These are phyloP conservation scores for Pseudachorutes palmiensis DNA, from an alignment of 1,140 invertebrate genomes.

Conservation along the genomic window DNA sequence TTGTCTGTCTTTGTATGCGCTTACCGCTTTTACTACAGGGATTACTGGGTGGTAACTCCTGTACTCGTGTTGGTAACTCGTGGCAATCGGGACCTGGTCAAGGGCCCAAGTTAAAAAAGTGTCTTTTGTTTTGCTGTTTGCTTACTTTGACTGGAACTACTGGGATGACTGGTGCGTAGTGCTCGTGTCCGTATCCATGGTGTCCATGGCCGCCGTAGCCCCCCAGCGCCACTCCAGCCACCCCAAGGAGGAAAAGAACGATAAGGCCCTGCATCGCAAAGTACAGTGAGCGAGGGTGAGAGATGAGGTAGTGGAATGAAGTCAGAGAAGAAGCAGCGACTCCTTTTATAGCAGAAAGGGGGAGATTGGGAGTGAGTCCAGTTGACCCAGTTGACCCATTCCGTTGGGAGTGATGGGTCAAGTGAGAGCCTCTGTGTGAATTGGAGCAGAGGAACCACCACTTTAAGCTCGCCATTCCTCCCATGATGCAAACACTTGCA, in stretches of 20 bases:
- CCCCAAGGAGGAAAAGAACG: constrained; percentile 21
- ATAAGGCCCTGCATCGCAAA: constrained; percentile 28
- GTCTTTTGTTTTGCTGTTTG: background rate
- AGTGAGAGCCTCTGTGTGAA: too few species aligned
- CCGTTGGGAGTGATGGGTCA: too few species aligned
- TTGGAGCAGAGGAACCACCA: too few species aligned
- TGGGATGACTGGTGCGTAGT: constrained; percentile 31
- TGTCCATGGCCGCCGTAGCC: constrained; percentile 21
- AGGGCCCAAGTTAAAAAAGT: background rate
- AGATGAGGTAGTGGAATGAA: too few species aligned
- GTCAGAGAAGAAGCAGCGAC: too few species aligned
- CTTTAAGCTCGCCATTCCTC: too few species aligned
- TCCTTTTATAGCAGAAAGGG: too few species aligned
- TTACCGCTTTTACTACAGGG: constrained; percentile 32
- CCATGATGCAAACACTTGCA: too few species aligned
- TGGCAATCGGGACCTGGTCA: constrained; percentile 33
- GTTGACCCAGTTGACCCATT: too few species aligned
- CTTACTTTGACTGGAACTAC: constrained; percentile 26
- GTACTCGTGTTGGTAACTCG: constrained; percentile 35
- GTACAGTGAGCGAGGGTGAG: too few species aligned
- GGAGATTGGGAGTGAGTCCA: too few species aligned
- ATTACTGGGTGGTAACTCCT: constrained; percentile 36
- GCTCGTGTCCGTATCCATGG: constrained; percentile 26
- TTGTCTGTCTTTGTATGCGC: too few species aligned
- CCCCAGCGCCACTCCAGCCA: constrained; percentile 29